Evolutionary conservation across 2,113 vertebrate species (phyloP).

Genomic region (Motacilla alba): DNA sequence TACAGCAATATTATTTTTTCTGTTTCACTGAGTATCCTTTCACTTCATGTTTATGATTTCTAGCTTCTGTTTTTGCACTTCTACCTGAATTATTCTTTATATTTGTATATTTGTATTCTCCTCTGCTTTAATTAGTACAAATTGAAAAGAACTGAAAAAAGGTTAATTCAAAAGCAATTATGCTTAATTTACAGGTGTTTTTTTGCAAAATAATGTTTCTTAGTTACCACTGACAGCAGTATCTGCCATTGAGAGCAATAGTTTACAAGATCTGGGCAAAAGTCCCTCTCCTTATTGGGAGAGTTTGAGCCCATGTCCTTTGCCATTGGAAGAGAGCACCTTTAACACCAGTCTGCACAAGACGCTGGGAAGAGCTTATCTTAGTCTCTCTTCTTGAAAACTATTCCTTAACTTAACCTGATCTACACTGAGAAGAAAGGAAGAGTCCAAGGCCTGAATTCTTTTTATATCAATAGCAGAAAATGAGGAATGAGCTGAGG

Average conservation of each 20-base stretch:
- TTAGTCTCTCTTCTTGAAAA: not conserved
- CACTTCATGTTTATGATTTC: not conserved
- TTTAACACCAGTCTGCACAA: not conserved
- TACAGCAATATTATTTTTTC: not conserved
- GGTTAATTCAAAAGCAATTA: not conserved
- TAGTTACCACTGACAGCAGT: not conserved
- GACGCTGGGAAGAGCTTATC: not conserved
- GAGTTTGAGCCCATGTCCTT: not conserved
- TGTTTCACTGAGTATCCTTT: not conserved
- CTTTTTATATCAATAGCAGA: not conserved
- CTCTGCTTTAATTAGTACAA: not conserved
- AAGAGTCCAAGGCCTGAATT: not conserved
- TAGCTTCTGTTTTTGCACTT: not conserved
- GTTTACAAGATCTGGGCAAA: not conserved
- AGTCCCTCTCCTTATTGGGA: not conserved
- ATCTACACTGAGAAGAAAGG: not conserved
- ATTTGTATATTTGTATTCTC: not conserved
- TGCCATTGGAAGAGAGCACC: not conserved
- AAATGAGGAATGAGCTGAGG: not conserved
- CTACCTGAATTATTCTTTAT: not conserved
- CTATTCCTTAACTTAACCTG: not conserved
- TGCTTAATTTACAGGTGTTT: not conserved
- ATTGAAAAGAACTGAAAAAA: not conserved
- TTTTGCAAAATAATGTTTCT: not conserved
- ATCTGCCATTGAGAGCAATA: not conserved